These are phyloP conservation scores for Scotopteryx bipunctaria DNA, from an alignment of 2,888 invertebrate species.

Conservation along the genomic window DNA sequence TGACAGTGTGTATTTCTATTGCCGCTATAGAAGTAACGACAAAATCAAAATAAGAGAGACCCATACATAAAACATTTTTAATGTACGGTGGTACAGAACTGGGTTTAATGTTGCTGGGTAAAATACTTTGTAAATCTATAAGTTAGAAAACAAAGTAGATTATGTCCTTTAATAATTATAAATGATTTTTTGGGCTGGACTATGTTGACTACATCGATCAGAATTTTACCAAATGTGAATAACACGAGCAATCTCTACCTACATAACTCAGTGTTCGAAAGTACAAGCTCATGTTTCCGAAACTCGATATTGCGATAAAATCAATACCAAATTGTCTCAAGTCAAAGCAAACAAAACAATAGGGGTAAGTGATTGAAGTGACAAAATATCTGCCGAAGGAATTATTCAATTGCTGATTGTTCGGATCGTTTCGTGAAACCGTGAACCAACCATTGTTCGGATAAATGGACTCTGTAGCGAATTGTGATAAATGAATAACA, in stretches of 20 bases:
- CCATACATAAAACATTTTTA: no score
- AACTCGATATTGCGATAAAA: constrained; percentile 20
- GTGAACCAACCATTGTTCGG: constrained; percentile 73
- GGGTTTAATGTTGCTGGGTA: constrained; percentile 11
- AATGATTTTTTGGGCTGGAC: no score
- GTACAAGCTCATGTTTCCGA: constrained; percentile 17
- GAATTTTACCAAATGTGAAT: neutral
- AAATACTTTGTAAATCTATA: no score
- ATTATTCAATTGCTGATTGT: constrained; percentile 53
- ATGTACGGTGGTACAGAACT: no score
- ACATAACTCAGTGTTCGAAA: constrained; percentile 1
- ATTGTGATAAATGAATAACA: constrained; percentile 66
- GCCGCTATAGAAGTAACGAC: no score
- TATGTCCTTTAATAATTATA: no score
- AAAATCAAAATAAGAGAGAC: no score
- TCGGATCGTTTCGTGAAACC: constrained; percentile 67
- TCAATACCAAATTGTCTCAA: constrained; percentile 21
- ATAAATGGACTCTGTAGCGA: constrained; percentile 67
- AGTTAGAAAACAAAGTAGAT: no score
- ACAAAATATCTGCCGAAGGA: constrained; percentile 42
- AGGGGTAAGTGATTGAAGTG: constrained; percentile 36
- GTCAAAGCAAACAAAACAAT: constrained; percentile 31
- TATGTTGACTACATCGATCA: neutral
- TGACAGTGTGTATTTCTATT: no score
- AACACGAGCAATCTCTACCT: neutral